Evolutionary conservation across 2,888 invertebrate genomes (phyloP), one percentile per base, ranked within the genome.

Genomic region (Drosophila prostipennis): DNA sequence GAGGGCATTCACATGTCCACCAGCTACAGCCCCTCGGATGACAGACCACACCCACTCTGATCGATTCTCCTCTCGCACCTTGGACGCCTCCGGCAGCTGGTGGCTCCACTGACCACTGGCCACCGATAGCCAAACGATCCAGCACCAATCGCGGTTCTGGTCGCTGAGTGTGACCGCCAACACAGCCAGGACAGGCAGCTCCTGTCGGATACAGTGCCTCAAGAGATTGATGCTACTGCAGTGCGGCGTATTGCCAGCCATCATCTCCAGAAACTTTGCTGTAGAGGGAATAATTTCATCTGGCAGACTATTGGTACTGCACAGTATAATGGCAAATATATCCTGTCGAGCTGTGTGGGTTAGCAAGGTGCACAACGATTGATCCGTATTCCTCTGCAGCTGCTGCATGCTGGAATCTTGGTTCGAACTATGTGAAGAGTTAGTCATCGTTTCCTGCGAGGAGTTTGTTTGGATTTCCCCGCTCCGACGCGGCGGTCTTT

Each of bases 1-100:
- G 26, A 96, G 88, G 0, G 95, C 94, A 40, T 92, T 92, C 6
- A 94, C 91, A 78, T 94, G 95, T 11, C 94, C 93, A 29, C 92
- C 92, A 14, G 91, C 89, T 8, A 96, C 84, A 14, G 89, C 82
- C 13, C 80, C 74, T 11, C 89, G 86, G 23, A 92, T 84, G 3
- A 92, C 26, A 1, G 74, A 74, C 87, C 89, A 89, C 0, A 88
- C 76, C 14, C 86, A 73, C 5, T 90, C 83, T 8, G 86, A 43
- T 16, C 60, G 76, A 29, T 69, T 74, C 11, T 76, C 65, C n/a
- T 86, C 72, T n/a, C 72, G 57, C 51, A 79, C 65, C 26, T 74
- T 74, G 11, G 57, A 53, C 1, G 60, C 65, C 37, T 78, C 70
- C 29, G 65, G 72, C 3, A 84, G 61, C 34, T 87, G 46, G 34